A percentile compares a stretch with the other conserved stretches of the same genome.
phyloP scores from a whole-genome alignment of 2,888 invertebrate genomes.

The Loripinus fragilis region DNA sequence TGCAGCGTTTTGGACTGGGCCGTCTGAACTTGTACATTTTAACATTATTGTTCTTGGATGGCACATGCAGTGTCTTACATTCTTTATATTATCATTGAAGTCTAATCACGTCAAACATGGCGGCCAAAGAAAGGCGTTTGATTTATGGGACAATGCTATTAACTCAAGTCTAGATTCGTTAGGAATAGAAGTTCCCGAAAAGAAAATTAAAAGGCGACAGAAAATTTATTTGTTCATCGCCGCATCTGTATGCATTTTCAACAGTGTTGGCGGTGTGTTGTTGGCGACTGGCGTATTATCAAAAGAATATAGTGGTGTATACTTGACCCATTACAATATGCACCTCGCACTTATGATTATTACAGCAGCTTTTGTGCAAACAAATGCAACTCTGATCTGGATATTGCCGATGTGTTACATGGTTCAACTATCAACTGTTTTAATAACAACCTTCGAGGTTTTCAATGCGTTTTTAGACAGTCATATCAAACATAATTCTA shows the following conservation, averaged over 20 bases:
- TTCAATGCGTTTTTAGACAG: not conserved
- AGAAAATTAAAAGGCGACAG: not conserved
- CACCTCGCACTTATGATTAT: not conserved
- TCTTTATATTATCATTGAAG: not conserved
- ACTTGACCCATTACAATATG: not conserved
- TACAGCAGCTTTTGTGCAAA: not conserved
- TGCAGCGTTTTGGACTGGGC: not conserved
- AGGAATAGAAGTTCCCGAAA: not conserved
- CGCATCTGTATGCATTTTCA: not conserved
- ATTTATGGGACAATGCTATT: conserved; percentile 10
- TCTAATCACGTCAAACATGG: not conserved
- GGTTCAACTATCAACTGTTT: not conserved
- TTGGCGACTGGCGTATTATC: not conserved
- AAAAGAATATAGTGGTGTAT: not conserved
- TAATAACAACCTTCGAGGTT: not conserved
- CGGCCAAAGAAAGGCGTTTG: conserved; percentile 8
- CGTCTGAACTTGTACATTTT: not conserved
- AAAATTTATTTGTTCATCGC: not conserved
- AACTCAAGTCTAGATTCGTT: not conserved
- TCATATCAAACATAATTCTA: not conserved
- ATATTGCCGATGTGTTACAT: not conserved
- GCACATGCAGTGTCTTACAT: not conserved
- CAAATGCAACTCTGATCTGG: not conserved
- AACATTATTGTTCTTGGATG: not conserved
- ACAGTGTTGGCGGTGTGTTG: not conserved